phyloP scores from a whole-genome alignment of 2,888 invertebrate species.

The Megalurothrips usitatus region DNA sequence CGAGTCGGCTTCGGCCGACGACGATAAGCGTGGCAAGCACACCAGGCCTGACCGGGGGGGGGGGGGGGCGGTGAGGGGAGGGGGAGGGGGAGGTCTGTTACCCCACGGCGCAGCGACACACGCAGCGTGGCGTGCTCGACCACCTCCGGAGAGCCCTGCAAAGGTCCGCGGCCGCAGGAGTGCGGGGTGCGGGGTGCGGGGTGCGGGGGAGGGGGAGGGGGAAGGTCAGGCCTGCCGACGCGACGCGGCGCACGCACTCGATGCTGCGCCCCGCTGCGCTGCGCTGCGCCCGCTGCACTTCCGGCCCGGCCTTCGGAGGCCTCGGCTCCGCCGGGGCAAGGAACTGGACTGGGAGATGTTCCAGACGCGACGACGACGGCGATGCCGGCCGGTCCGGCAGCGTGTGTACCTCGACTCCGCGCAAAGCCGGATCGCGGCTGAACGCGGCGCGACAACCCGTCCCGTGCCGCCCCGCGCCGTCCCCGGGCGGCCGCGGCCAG shows the following conservation, averaged over 20 bases:
- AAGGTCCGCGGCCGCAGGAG: not conserved
- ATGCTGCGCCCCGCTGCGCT: not conserved
- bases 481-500: no score
- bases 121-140: not conserved
- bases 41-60: not conserved
- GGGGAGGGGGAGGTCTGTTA: not conserved
- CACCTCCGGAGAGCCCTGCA: not conserved
- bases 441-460: no score
- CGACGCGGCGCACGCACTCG: not conserved
- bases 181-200: not conserved
- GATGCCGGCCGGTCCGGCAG: no score
- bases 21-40: not conserved
- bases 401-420: no score
- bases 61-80: not conserved
- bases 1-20: not conserved
- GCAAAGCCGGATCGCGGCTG: no score
- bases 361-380: no score
- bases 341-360: no score
- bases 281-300: not conserved
- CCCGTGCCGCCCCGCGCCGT: no score
- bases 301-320: not conserved
- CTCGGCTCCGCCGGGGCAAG: not conserved
- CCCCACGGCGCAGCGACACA: not conserved
- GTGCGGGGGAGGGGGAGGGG: not conserved
- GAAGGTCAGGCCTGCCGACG: not conserved